Base-by-base conservation (phyloP, 2,797 vertebrate genomes). In the Labeo calbasu region DNA sequence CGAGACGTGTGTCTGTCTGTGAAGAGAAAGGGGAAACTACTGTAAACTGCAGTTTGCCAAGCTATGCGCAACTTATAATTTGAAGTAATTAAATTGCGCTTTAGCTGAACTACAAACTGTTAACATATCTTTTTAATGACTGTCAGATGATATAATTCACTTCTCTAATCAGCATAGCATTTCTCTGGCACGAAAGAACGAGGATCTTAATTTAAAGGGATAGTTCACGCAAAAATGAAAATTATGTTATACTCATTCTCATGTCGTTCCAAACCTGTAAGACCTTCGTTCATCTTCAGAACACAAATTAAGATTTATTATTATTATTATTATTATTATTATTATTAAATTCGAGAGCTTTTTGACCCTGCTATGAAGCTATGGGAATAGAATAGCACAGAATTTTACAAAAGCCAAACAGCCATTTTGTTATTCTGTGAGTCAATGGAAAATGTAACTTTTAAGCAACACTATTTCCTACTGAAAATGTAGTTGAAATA, bases 1-100 rank as follows among this genome's bases (percentile, higher is more conserved):
- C 71, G 69, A 82, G 78, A 84, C 43, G 2, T 40, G 19, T 48
- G 72, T 65, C 19, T 68, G 70, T 71, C 79, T 70, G 50, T 15
- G 46, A 32, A 77, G 57, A 36, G 43, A 48, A 51, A 15, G 57
- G 57, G 53, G 57, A 66, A 65, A 28, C 25, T 66, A 28, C 57
- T 63, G 63, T 61, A 77, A 63, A 63, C 23, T 46, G 43, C 21
- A 78, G 15, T 14, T 25, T 55, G 5, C 17, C 71, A 36, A 55
- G 71, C n/a, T 46, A 71, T 43, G 15, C 13, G 6, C n/a, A 32
- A 36, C 5, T 14, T 57, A 21, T 15, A 76, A 15, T 76, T 40
- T 15, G 1, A 65, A 65, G 25, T 65, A 32, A 32, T 55, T 75
- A 55, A 75, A 21, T 12, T 36, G 12, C 1, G 3, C 17, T 73